Base-by-base conservation (phyloP, 2,888 invertebrate species). In the Dascillus cervinus region DNA sequence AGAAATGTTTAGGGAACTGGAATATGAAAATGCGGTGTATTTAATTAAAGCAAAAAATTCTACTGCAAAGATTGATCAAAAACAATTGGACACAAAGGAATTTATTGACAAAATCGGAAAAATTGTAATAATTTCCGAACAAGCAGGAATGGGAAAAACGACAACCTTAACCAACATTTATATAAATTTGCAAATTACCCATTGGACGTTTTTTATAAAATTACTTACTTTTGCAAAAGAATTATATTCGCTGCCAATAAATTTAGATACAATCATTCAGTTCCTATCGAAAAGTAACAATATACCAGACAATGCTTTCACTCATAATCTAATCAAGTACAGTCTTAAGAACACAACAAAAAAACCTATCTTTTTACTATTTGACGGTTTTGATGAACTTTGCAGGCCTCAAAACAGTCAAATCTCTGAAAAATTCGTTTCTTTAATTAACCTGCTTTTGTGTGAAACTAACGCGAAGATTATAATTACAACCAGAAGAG, bases 111-210 rank as follows among this genome's bases (percentile, higher is more conserved):
- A n/a, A n/a, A n/a, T n/a, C n/a, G n/a, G n/a, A n/a, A n/a, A n/a
- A n/a, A n/a, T n/a, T n/a, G n/a, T n/a, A 9, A 34, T 38, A 9
- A 20, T 38, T 11, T 31, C 34, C 2, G 38, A 31, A 21, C 32
- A 34, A 11, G 24, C 38, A 9, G 38, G 38, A 3, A 27, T 30
- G 11, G 38, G 38, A n/a, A 38, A 38, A 22, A 31, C 34, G 5
- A 30, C 34, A 6, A 21, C 20, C 13, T 17, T 34, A 22, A 27
- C 23, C 6, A 11, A 9, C 6, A 17, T 34, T 9, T 38, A 20
- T 22, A 28, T 38, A 21, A 8, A 14, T 3, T 13, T 24, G 3
- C 14, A 30, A 25, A 15, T 14, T 4, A 27, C 13, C 3, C 19
- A 38, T 21, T 38, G 38, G 38, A 17, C 25, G 3, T 34, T 38